Conservation (phyloP, 2,888 invertebrate genomes). For the Pelosia muscerda region DNA sequence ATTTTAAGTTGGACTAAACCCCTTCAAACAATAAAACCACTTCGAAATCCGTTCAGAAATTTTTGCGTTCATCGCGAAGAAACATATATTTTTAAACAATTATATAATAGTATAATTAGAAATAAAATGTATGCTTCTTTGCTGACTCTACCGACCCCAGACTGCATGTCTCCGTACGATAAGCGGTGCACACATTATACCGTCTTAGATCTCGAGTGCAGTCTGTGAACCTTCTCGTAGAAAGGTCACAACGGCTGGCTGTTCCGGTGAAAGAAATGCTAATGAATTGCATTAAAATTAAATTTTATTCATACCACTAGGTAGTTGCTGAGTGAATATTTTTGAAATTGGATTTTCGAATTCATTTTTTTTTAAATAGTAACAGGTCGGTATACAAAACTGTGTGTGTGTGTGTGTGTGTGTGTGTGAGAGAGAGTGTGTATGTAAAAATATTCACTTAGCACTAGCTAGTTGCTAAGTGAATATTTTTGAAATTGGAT, state of each 20-base stretch:
- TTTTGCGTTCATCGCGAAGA: too few relatives aligned
- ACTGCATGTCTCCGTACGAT: constrained; percentile 73
- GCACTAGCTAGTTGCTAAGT: not conserved
- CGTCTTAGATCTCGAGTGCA: constrained; percentile 61
- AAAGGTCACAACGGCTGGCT: constrained; percentile 46
- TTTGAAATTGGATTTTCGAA: not conserved
- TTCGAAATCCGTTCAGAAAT: too few relatives aligned
- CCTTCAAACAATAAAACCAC: too few relatives aligned
- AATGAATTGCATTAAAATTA: constrained; percentile 19
- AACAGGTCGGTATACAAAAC: too few relatives aligned
- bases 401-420: too few relatives aligned
- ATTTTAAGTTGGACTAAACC: too few relatives aligned
- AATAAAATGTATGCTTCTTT: constrained; percentile 15
- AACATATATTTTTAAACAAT: too few relatives aligned
- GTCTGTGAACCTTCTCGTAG: constrained; percentile 35
- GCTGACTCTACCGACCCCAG: constrained; percentile 43
- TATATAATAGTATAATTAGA: too few relatives aligned
- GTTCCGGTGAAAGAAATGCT: constrained; percentile 22
- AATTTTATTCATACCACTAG: constrained; percentile 6
- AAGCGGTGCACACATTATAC: constrained; percentile 81
- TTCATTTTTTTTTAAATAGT: not conserved
- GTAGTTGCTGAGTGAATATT: not conserved
- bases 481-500: not conserved
- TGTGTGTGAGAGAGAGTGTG: too few relatives aligned
- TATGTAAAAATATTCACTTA: too few relatives aligned